phyloP scores from a whole-genome alignment of 2,113 vertebrate species.

The Pseudonaja textilis region DNA sequence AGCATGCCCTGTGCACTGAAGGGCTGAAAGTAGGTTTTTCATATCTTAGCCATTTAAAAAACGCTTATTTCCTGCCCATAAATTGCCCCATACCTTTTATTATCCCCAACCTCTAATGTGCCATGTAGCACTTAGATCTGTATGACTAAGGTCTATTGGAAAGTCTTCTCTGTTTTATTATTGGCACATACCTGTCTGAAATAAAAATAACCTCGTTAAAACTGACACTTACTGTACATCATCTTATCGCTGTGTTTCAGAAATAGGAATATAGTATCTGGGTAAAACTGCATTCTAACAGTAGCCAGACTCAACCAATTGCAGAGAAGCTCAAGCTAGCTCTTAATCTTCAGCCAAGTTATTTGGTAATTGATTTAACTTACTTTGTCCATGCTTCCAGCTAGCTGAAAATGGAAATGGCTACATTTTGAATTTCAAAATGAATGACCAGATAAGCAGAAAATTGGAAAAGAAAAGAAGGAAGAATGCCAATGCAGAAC shows the following conservation, averaged over 20 bases:
- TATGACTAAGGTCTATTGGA: background rate
- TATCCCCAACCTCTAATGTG: background rate
- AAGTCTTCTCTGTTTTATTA: background rate
- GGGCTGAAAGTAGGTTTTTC: background rate
- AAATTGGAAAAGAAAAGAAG: background rate
- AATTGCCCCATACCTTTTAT: background rate
- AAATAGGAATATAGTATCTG: conserved; percentile 13
- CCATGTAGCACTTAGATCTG: background rate
- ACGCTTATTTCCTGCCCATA: too few relatives aligned
- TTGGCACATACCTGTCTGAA: conserved; percentile 3
- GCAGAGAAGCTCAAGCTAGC: background rate
- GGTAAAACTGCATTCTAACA: conserved; percentile 17
- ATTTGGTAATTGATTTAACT: background rate
- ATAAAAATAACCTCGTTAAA: conserved; percentile 36
- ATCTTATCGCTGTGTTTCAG: background rate
- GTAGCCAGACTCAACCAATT: conserved; percentile 2
- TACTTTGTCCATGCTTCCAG: background rate
- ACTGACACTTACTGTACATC: background rate
- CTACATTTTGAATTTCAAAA: background rate
- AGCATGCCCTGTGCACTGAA: background rate
- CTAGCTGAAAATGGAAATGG: background rate
- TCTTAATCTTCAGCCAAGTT: background rate
- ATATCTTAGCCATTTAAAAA: background rate
- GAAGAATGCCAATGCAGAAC: background rate
- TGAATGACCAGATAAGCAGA: background rate